Conservation (phyloP, 2,113 vertebrate species). For the Anser brachyrhynchus region DNA sequence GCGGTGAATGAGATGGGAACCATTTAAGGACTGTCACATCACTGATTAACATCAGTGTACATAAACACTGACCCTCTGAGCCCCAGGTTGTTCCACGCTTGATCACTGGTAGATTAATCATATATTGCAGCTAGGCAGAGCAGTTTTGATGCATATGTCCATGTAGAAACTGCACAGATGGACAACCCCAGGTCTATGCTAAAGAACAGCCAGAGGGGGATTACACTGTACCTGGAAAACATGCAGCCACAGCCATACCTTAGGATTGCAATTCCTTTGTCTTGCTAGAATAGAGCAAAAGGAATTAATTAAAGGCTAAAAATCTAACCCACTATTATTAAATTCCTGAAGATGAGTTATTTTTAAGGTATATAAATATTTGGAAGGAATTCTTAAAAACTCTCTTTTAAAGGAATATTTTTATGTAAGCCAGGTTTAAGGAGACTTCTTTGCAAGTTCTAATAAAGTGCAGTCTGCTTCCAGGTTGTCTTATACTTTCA, state of each 20-base stretch:
- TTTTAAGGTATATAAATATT: slow-evolving; percentile 52
- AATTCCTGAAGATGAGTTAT: slow-evolving; percentile 48
- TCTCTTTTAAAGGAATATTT: neutral
- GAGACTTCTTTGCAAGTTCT: neutral
- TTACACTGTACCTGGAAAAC: slow-evolving; percentile 3
- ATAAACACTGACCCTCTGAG: neutral
- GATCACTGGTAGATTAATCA: neutral
- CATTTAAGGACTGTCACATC: accelerated
- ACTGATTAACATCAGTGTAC: neutral
- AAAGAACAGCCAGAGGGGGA: neutral
- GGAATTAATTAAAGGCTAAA: slow-evolving; percentile 51
- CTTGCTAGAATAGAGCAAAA: slow-evolving; percentile 26
- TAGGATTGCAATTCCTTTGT: neutral
- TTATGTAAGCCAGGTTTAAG: slow-evolving; percentile 24
- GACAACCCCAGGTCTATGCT: neutral
- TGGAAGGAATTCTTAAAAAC: slow-evolving; percentile 21
- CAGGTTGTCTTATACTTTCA: neutral
- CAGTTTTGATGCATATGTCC: neutral
- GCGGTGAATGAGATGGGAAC: neutral
- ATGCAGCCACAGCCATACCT: neutral
- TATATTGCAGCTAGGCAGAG: neutral
- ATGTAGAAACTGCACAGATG: neutral
- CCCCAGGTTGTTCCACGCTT: neutral
- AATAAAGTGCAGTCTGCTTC: neutral
- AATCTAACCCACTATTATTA: slow-evolving; percentile 34